These are phyloP conservation scores for Megalops atlanticus DNA, from an alignment of 2,113 vertebrate genomes.

Conservation along the genomic window DNA sequence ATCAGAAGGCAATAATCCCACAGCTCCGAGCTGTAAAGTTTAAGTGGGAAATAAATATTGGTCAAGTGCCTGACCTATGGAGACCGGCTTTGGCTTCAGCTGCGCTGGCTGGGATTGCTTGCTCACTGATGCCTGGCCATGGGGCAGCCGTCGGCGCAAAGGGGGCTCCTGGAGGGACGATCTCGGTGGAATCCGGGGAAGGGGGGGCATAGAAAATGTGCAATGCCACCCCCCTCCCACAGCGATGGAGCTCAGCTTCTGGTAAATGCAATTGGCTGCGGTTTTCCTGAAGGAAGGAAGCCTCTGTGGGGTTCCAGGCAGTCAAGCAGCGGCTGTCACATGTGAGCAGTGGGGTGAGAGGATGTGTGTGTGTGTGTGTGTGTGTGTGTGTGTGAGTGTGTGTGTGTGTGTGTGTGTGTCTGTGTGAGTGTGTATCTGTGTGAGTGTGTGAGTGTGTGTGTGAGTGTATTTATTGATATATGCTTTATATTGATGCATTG, in stretches of 20 bases:
- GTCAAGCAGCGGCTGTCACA: background rate
- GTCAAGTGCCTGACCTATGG: conserved; percentile 22
- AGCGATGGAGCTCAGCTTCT: background rate
- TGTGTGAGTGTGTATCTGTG: too few relatives aligned
- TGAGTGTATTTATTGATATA: too few relatives aligned
- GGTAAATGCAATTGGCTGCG: background rate
- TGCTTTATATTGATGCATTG: too few relatives aligned
- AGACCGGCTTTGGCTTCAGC: background rate
- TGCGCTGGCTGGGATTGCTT: background rate
- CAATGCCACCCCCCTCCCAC: background rate
- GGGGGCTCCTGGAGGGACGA: background rate
- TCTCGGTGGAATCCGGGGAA: background rate
- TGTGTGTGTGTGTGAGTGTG: background rate
- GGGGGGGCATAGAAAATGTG: background rate
- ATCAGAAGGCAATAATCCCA: conserved; percentile 17
- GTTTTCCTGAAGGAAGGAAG: background rate
- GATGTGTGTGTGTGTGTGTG: conserved; percentile 4
- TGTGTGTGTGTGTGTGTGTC: background rate
- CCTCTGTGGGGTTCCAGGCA: background rate
- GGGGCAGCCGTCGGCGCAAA: background rate
- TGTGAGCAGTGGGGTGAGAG: too few relatives aligned
- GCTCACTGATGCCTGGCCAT: background rate
- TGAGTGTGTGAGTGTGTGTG: too few relatives aligned
- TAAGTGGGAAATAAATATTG: conserved; percentile 33
- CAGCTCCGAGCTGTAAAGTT: conserved; percentile 16